Evolutionary conservation across 2,113 vertebrate species (phyloP).

Genomic region (Acrocephalus arundinaceus): DNA sequence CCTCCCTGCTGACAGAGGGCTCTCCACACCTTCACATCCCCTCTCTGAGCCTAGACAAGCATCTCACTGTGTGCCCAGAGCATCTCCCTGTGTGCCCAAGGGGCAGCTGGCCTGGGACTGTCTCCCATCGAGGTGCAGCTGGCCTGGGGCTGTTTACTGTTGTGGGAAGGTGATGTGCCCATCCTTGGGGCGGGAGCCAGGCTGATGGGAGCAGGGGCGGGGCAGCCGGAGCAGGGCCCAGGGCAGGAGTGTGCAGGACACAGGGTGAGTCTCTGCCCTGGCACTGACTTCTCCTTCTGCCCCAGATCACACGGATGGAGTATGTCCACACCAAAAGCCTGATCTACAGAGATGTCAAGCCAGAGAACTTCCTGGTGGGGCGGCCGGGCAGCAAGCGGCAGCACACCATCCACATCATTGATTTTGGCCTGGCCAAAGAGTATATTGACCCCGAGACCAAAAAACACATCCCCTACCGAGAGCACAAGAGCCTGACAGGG

Average conservation of each 20-base stretch:
- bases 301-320: conserved; percentile 96
- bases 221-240: rapidly evolving
- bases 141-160: background rate
- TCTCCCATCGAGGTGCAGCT: background rate
- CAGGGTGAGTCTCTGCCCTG: rapidly evolving
- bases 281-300: background rate
- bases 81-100: background rate
- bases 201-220: background rate
- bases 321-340: conserved; percentile 96
- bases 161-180: rapidly evolving
- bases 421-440: conserved; percentile 99
- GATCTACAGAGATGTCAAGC: conserved; percentile 97
- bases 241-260: rapidly evolving
- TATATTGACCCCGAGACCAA: conserved; percentile 99
- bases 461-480: conserved; percentile 99
- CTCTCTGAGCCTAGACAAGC: background rate
- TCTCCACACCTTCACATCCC: background rate
- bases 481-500: conserved; percentile 98
- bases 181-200: rapidly evolving
- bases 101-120: too few species aligned
- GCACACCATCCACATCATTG: conserved; percentile 97
- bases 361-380: conserved; percentile 96
- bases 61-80: background rate
- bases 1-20: background rate
- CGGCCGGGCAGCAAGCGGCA: conserved; percentile 94